A percentile compares a stretch with the other conserved stretches of the same genome.
Conservation (phyloP, 2,888 invertebrate species). For the Lamellibrachia satsuma region DNA sequence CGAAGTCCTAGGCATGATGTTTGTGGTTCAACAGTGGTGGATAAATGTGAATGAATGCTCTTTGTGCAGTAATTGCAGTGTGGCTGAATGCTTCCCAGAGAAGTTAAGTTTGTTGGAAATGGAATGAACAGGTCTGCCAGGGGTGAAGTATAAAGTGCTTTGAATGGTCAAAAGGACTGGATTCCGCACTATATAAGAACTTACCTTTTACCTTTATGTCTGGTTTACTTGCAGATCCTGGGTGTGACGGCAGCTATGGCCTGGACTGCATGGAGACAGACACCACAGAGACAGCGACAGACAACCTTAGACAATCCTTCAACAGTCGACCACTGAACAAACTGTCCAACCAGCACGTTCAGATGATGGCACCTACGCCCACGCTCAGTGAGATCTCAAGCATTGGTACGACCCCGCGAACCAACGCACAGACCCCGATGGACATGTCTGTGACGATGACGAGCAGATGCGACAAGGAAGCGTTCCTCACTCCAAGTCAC, state of each 20-base stretch:
- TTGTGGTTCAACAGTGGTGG: too few relatives aligned
- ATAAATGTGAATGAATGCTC: too few relatives aligned
- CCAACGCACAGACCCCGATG: background rate
- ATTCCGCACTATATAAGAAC: background rate
- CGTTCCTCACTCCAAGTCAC: constrained; percentile 31
- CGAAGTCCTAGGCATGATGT: background rate
- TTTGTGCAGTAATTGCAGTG: too few relatives aligned
- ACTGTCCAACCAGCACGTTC: background rate
- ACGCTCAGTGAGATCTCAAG: constrained; percentile 33
- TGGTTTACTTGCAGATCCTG: background rate
- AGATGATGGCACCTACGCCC: background rate
- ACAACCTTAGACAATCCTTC: background rate
- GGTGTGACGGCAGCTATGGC: background rate
- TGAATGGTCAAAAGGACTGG: too few relatives aligned
- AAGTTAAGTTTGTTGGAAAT: too few relatives aligned
- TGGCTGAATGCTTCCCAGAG: too few relatives aligned
- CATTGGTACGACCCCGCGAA: constrained; percentile 30
- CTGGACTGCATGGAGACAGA: background rate
- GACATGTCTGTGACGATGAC: background rate
- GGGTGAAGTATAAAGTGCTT: too few relatives aligned
- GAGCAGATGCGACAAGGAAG: constrained; percentile 18
- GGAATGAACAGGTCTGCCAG: too few relatives aligned
- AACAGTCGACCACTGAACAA: background rate
- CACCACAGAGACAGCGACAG: background rate
- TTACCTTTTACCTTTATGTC: background rate